Evolutionary conservation across 1,140 invertebrate species (phyloP), one percentile per base, ranked within the genome.

Genomic region (Zaprionus africanus): DNA sequence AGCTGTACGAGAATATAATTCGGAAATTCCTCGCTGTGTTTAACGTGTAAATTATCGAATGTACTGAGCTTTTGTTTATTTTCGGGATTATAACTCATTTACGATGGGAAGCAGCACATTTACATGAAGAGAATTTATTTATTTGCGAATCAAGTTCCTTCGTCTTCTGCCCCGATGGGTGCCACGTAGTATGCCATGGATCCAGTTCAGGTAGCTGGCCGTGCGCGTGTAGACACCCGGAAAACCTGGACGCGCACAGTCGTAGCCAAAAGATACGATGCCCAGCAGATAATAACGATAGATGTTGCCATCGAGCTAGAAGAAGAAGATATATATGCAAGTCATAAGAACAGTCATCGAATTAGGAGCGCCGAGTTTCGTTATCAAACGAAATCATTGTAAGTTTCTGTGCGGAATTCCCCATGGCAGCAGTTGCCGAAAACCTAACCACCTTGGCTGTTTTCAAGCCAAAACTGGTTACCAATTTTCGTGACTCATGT

Each of bases 211-310:
- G 28, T 92, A 95, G 12, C 91, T 74, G 4, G 93, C 93, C 0
- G 96, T 92, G 79, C 94, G 94, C 0, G 95, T 96, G 65, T 96
- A 96, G 13, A 96, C 94, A 0, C 96, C 96, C 0, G 96, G 96
- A 66, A 94, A 95, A 71, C 94, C 94, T 1, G 95, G 94, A n/a
- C 94, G 87, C 2, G 95, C 96, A 77, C 96, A 96, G 4, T 95
- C 95, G 49, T 94, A 94, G 1, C 96, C 96, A 94, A 96, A 96
- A 0, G 95, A 95, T 22, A 95, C 94, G 2, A 95, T 92, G 19
- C 95, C 95, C 54, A 96, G 93, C 13, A 94, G 77, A 46, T 95
- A 94, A 81, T 92, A 95, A 22, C 80, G 68, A 71, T 90, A 93
- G 19, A 41, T 54, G 28, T 60, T 49, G 15, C 59, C 69, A 11